Evolutionary conservation across 2,113 vertebrate genomes (phyloP), one percentile per base, ranked within the genome.

Genomic region (Progne subis): DNA sequence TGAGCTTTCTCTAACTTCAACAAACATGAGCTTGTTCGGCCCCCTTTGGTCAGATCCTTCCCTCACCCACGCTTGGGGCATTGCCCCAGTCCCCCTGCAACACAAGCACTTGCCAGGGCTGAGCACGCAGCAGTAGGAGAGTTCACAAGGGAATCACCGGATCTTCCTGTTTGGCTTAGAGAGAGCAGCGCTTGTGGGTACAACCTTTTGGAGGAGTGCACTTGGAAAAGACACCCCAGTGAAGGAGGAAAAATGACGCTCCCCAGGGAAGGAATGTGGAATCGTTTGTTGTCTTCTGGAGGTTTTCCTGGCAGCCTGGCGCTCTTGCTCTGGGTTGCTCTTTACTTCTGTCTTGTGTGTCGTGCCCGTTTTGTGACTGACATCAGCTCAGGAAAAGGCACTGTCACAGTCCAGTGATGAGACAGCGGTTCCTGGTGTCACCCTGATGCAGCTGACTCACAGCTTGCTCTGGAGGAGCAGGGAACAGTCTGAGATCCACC

Each of bases 81-180:
- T 31, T 61, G n/a, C 20, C 37, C 8, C 29, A 19, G 5, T 70
- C 1, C 1, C 29, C 5, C 41, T 57, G 76, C 67, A 68, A 32
- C 6, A 5, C 7, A 4, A 56, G 41, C 37, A 5, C 28, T 46
- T 90, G 20, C 26, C 52, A 59, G 60, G 5, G 52, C 32, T 14
- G 46, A 59, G 52, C 55, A 19, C 47, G 37, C 46, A 43, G 50
- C 59, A 29, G 19, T 5, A 32, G 9, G 5, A 44, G 34, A 25
- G 31, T 19, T 82, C 4, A 1, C 34, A 56, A 28, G 41, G 53
- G 8, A 41, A 64, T 47, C n/a, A 43, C 29, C 0, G 0, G 13
- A 23, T 80, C 67, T 43, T 64, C 39, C 0, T 0, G 7, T 32
- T 71, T 75, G 59, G 12, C 29, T 60, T 44, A n/a, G 39, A 43